A percentile compares a stretch with the other conserved stretches of the same genome.
phyloP scores from a whole-genome alignment of 2,113 vertebrate genomes.

The Vombatus ursinus region DNA sequence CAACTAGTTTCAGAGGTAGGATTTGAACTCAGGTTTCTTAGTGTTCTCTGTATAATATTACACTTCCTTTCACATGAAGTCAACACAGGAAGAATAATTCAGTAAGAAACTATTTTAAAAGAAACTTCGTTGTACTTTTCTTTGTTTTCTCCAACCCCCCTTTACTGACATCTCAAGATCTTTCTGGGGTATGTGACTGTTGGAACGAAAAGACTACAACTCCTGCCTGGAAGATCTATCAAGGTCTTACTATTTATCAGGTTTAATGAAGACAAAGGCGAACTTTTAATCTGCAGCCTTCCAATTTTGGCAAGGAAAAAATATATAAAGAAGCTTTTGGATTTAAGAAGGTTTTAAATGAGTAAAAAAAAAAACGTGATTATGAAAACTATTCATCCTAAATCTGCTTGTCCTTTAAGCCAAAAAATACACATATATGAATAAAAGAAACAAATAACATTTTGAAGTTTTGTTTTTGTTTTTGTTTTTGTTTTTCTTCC shows the following conservation, averaged over 20 bases:
- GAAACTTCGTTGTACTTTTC: background rate
- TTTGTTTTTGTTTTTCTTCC: background rate
- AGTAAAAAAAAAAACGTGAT: slow-evolving; percentile 54
- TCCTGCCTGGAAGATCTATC: background rate
- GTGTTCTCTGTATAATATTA: background rate
- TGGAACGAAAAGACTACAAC: background rate
- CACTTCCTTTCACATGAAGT: background rate
- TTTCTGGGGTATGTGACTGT: background rate
- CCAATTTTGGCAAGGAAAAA: slow-evolving; percentile 62
- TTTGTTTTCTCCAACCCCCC: background rate
- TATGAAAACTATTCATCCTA: slow-evolving; percentile 59
- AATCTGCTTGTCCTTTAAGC: slow-evolving; percentile 53
- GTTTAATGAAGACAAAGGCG: background rate
- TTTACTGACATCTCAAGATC: background rate
- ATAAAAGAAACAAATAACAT: slow-evolving; percentile 13
- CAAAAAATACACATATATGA: slow-evolving; percentile 52
- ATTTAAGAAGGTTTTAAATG: slow-evolving; percentile 63
- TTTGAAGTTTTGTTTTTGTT: background rate
- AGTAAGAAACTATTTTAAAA: background rate
- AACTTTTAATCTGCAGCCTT: slow-evolving; percentile 60
- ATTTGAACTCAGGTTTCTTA: background rate
- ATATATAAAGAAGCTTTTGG: slow-evolving; percentile 55
- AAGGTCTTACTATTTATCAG: background rate
- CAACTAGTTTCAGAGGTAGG: background rate
- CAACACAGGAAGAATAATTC: background rate